Evolutionary conservation across 2,113 vertebrate species (phyloP).

Genomic region (Hypanus sabinus): DNA sequence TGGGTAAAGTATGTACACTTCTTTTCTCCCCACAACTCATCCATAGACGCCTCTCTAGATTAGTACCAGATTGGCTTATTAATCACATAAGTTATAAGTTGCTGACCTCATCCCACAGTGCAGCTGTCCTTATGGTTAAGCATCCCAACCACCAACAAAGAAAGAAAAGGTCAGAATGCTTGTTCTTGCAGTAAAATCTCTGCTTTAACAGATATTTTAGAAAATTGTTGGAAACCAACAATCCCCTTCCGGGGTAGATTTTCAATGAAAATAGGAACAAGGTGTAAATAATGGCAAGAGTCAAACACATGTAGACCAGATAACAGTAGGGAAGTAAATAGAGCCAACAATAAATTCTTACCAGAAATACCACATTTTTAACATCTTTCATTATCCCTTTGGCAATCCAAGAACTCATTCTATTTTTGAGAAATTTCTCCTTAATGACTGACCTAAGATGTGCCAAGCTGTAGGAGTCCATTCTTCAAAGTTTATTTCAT

Average conservation of each 20-base stretch:
- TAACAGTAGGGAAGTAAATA: not conserved
- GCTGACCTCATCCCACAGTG: slow-evolving; percentile 21
- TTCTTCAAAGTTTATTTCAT: not conserved
- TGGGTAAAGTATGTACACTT: not conserved
- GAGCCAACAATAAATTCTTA: not conserved
- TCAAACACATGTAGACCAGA: not conserved
- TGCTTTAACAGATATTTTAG: not conserved
- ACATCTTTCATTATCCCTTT: not conserved
- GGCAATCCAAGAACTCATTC: not conserved
- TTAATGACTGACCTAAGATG: too few relatives aligned
- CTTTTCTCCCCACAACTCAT: not conserved
- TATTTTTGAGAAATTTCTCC: not conserved
- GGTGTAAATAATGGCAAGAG: not conserved
- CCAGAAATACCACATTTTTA: not conserved
- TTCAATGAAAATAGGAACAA: not conserved
- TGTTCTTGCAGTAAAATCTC: not conserved
- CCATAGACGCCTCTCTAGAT: not conserved
- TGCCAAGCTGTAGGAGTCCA: not conserved
- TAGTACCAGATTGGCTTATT: slow-evolving; percentile 5
- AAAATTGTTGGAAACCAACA: not conserved
- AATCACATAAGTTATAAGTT: not conserved
- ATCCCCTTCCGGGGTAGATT: not conserved
- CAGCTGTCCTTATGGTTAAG: not conserved
- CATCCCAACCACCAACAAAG: not conserved
- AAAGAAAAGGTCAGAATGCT: slow-evolving; percentile 6